These are phyloP conservation scores for Nephrotoma flavescens DNA, from an alignment of 2,888 invertebrate genomes.

Conservation along the genomic window DNA sequence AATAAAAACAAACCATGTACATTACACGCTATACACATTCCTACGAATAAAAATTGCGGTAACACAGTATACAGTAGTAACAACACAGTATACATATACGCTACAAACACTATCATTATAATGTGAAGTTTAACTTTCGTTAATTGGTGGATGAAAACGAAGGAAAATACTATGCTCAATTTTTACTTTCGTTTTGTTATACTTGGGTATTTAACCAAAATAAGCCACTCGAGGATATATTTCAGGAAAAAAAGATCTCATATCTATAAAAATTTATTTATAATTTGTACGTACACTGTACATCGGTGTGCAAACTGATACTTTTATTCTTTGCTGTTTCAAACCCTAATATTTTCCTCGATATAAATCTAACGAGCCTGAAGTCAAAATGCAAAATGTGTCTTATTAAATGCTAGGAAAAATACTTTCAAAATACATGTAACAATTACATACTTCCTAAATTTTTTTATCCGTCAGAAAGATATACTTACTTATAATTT, in stretches of 20 bases:
- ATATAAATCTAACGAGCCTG: not conserved
- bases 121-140: no score
- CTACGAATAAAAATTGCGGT: no score
- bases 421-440: not conserved
- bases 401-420: not conserved
- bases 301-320: not conserved
- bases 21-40: no score
- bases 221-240: not conserved
- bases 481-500: not conserved
- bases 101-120: no score
- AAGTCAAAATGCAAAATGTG: not conserved
- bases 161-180: no score
- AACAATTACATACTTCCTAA: not conserved
- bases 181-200: no score
- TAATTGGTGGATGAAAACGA: no score
- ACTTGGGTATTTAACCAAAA: not conserved
- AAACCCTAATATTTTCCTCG: not conserved
- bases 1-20: no score
- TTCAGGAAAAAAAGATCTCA: not conserved
- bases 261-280: not conserved
- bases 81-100: no score
- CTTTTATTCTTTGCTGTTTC: not conserved
- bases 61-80: no score
- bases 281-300: not conserved
- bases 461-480: not conserved